Evolutionary conservation across 2,888 invertebrate genomes (phyloP), one percentile per base, ranked within the genome.

Genomic region (Seladonia tumulorum): DNA sequence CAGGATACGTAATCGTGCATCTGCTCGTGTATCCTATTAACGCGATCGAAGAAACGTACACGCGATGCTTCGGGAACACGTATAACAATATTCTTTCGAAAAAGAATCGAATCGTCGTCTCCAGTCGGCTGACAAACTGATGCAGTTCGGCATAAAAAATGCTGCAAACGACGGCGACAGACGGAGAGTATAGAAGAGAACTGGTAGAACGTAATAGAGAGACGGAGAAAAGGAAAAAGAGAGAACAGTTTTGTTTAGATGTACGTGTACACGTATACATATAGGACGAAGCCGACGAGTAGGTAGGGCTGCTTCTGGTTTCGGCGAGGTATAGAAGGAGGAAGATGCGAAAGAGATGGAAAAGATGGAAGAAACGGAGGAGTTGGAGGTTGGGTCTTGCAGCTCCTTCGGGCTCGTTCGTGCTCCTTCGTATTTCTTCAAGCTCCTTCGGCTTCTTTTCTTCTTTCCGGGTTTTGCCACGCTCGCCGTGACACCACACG

Each of bases 391-490:
- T 82, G 60, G 63, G 77, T 85, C 80, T 86, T 82, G 77, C 74
- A 76, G 83, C 82, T 87, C 84, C 86, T 86, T 88, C 89, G 89
- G 79, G 83, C 72, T 85, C 81, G 76, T 88, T 87, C 90, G 88
- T 87, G 83, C 77, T 84, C 86, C 87, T 83, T 86, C 88, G 90
- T 88, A 82, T 72, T 90, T 74, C 83, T 88, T 79, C 88, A 86
- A 82, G 87, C 90, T 90, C 85, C 88, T 80, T 91, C 85, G 88
- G 88, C 81, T 90, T 90, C 88, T 88, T 90, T 87, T 87, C 91
- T 89, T 83, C 81, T 87, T 82, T 91, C 88, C 87, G 78, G 90
- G 81, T 87, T 86, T 86, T 76, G 89, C 86, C 87, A 89, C 85
- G 89, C 86, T 88, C 82, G 83, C 83, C 87, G 87, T 88, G 85